These are phyloP conservation scores for Perccottus glenii DNA, from an alignment of 2,113 vertebrate species.

Conservation along the genomic window DNA sequence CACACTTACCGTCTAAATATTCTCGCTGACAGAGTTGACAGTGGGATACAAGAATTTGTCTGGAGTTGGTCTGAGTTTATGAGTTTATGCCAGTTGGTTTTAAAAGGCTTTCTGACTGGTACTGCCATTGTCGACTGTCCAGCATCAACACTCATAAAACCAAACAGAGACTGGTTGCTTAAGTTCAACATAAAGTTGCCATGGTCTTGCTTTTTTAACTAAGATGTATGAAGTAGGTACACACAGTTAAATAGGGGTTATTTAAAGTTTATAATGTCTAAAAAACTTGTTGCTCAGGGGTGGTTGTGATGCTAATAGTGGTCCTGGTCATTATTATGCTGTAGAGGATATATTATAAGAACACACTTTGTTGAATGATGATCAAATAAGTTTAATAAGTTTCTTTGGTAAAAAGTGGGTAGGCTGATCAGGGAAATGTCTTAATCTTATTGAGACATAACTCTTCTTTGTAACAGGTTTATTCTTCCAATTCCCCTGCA, in stretches of 20 bases:
- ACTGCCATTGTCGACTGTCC: conserved; percentile 46
- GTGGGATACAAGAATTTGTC: conserved; percentile 33
- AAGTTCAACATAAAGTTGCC: neutral
- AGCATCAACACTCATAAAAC: conserved; percentile 40
- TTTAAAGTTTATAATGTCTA: neutral
- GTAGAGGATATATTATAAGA: too few species aligned
- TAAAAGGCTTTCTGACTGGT: conserved; percentile 36
- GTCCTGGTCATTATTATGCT: neutral
- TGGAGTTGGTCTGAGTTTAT: conserved; percentile 34
- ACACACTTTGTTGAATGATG: neutral
- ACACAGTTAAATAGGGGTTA: neutral
- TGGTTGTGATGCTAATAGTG: neutral
- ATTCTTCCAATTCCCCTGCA: conserved; percentile 18
- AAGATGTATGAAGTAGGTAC: neutral
- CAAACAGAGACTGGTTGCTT: conserved; percentile 8
- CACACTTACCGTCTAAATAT: neutral
- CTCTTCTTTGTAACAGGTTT: neutral
- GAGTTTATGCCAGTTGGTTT: conserved; percentile 42
- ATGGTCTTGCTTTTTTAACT: neutral
- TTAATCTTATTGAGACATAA: too few species aligned
- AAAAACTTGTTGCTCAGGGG: neutral
- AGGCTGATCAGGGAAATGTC: too few species aligned
- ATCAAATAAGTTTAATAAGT: neutral
- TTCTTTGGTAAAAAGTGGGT: too few species aligned
- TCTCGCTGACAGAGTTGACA: conserved; percentile 42